Evolutionary conservation across 2,113 vertebrate genomes (phyloP), one percentile per base, ranked within the genome.

Genomic region (Gallinago paraguaiae): DNA sequence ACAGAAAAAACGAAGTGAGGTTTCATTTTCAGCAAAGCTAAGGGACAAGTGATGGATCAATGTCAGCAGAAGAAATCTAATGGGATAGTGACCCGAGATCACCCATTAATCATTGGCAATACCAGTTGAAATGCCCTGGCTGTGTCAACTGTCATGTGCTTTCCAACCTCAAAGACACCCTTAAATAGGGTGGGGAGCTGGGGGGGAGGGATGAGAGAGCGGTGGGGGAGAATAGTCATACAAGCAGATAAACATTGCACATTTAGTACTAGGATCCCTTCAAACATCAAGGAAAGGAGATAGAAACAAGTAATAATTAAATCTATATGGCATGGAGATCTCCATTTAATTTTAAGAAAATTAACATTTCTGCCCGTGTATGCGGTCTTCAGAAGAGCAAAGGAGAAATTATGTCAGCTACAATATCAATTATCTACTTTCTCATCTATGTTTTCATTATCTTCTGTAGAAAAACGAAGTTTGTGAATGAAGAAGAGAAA

Each of bases 331-430:
- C 17, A 31, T 39, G 15, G 51, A 75, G n/a, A 70, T 46, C 61
- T 82, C 41, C 41, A 31, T 70, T 54, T 51, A 45, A 54, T 88
- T 70, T 92, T 50, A 81, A 64, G 51, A 78, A 78, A 82, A 86
- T 51, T 68, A 77, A 19, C 24, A 41, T 72, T 45, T 65, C 17
- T 69, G 39, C 10, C 28, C 56, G 27, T 25, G 8, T 17, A 30
- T 72, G 13, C 48, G n/a, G 41, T 63, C 41, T 94, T 92, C 61
- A 89, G 83, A 65, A 93, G 87, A 96, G 80, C 54, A 95, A 95
- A 94, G 68, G n/a, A 88, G 48, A 85, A 76, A 85, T 93, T 60
- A 71, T 18, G 10, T 27, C 41, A 82, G 20, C 8, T 71, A 30
- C 78, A 77, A 46, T 80, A 84, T 78, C 51, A 59, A 23, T 70